Percentiles rank a stretch among this genome's conserved stretches.
phyloP scores from a whole-genome alignment of 1,140 invertebrate species.

The Rhizoglyphus robini region DNA sequence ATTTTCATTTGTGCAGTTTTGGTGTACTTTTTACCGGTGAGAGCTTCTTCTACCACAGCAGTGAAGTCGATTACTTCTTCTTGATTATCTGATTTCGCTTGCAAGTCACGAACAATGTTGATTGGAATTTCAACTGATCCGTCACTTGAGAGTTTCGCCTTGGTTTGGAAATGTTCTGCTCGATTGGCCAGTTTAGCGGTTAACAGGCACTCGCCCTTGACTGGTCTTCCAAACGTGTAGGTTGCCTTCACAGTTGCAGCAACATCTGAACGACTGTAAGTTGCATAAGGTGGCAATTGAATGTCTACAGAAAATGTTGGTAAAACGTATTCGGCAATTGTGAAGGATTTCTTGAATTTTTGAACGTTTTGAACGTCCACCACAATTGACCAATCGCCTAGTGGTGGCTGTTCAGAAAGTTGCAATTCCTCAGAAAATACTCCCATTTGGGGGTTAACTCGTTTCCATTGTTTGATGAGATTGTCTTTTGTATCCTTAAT shows the following conservation, averaged over 20 bases:
- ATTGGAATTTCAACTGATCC: conserved; percentile 26
- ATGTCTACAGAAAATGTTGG: conserved; percentile 86
- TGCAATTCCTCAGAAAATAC: conserved; percentile 61
- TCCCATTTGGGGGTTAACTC: conserved; percentile 43
- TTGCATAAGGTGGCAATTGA: conserved; percentile 60
- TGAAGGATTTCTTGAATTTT: conserved; percentile 44
- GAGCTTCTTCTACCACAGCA: conserved; percentile 61
- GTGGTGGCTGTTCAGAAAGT: conserved; percentile 62
- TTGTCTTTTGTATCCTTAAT: conserved; percentile 59
- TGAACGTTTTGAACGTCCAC: conserved; percentile 32
- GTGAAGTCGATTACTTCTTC: conserved; percentile 57
- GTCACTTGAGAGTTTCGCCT: conserved; percentile 25
- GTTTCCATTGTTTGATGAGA: conserved; percentile 60
- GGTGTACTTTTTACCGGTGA: conserved; percentile 66
- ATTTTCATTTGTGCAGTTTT: conserved; percentile 52
- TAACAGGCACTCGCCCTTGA: conserved; percentile 37
- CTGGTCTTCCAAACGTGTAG: conserved; percentile 65
- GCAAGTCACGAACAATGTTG: conserved; percentile 24
- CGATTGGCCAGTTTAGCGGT: conserved; percentile 24
- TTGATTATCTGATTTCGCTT: conserved; percentile 22
- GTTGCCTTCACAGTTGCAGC: conserved; percentile 59
- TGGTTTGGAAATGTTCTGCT: conserved; percentile 20
- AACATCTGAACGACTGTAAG: conserved; percentile 60
- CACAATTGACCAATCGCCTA: conserved; percentile 78
- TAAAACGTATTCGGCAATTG: conserved; percentile 77